These are phyloP conservation scores for Tetranychus truncatus DNA, from an alignment of 2,888 invertebrate species.

Conservation along the genomic window DNA sequence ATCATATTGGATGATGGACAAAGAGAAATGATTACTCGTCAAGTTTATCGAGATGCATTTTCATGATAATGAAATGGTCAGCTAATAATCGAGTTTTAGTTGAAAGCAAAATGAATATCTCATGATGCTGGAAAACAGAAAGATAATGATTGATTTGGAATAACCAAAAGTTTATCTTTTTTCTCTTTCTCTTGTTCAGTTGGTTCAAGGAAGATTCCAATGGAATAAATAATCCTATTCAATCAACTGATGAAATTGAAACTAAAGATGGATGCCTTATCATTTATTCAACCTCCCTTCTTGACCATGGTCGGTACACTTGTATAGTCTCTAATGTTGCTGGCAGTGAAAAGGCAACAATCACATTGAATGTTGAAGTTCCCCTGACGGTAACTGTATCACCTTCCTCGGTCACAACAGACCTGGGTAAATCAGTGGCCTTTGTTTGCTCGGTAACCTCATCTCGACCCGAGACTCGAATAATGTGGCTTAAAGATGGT, in stretches of 20 bases:
- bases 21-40: no score
- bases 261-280: neutral
- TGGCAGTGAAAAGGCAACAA: constrained; percentile 17
- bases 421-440: neutral
- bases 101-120: no score
- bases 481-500: constrained; percentile 33
- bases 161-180: neutral
- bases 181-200: neutral
- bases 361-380: constrained; percentile 12
- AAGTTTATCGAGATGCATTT: no score
- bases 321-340: neutral
- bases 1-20: no score
- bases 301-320: neutral
- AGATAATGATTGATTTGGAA: no score
- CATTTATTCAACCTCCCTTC: neutral
- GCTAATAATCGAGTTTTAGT: no score
- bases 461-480: constrained; percentile 32
- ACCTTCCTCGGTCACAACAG: neutral
- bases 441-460: constrained; percentile 24
- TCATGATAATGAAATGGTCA: no score
- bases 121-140: no score
- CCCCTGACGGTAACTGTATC: neutral
- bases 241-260: constrained; percentile 1
- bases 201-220: constrained; percentile 2
- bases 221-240: neutral